Conservation (phyloP, 2,113 vertebrate genomes). For the Pygoscelis adeliae region DNA sequence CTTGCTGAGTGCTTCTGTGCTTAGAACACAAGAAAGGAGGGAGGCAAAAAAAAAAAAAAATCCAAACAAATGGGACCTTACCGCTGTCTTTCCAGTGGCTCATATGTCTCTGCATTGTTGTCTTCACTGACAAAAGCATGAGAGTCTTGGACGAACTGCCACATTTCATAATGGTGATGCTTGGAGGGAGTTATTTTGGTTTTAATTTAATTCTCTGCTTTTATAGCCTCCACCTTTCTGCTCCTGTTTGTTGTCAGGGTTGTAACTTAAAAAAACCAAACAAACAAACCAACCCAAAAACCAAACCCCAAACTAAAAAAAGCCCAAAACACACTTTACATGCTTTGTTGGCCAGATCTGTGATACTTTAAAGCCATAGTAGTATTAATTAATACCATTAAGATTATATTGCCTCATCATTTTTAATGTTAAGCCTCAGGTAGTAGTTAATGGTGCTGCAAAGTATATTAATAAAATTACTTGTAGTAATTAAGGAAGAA, state of each 20-base stretch:
- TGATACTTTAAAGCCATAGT: slow-evolving; percentile 23
- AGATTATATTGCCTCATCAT: slow-evolving; percentile 68
- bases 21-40: not conserved
- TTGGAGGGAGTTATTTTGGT: not conserved
- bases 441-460: slow-evolving; percentile 76
- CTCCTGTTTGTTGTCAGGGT: not conserved
- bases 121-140: not conserved
- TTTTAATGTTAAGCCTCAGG: slow-evolving; percentile 76
- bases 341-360: not conserved
- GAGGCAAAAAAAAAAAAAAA: not conserved
- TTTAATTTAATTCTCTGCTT: not conserved
- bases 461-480: slow-evolving; percentile 80
- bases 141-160: not conserved
- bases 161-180: not conserved
- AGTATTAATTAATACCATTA: slow-evolving; percentile 69
- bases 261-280: not conserved
- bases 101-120: not conserved
- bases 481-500: slow-evolving; percentile 74
- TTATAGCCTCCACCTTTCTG: not conserved
- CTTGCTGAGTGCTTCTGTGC: not conserved
- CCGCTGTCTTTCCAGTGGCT: not conserved
- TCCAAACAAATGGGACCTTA: not conserved
- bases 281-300: not conserved
- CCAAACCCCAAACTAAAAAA: not conserved
- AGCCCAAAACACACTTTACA: not conserved